Base-by-base conservation (phyloP, 2,797 vertebrate genomes). In the Sebastes steindachneri region DNA sequence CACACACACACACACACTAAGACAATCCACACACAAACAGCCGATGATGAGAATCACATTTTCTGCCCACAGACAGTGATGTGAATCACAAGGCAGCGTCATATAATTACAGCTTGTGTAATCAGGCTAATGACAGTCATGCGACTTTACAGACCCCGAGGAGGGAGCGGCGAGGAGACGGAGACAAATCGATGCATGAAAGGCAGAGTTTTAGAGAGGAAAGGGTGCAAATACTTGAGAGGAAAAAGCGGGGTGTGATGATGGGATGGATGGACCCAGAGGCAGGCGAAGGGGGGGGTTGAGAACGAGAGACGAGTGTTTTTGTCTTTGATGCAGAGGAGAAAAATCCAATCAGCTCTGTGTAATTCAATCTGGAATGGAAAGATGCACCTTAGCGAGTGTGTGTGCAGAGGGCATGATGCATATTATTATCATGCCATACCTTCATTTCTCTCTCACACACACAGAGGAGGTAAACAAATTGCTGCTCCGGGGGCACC, bases 311-410 rank as follows among this genome's bases (percentile, higher is more conserved):
- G 71, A 73, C 35, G 45, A 86, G 82, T 75, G 83, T 90, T 92
- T 93, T 89, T 92, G 84, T 92, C 81, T 89, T 85, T 87, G 85
- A 91, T 87, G 88, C 83, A 84, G 75, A 86, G 80, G 83, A 91
- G 84, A 89, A 90, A 94, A 95, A 94, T 93, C 90, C 89, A 95
- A 95, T 95, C 94, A 93, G 85, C 79, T 63, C 60, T 68, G 82
- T 85, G 89, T 90, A 95, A 94, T 95, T 93, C 90, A 93, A 93
- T 93, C 90, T 89, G 82, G 76, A 89, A 90, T 82, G 86, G 88
- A 88, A 84, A 92, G 86, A 88, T 85, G 88, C 80, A 82, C 80
- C 86, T 92, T 81, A 66, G 76, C 37, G 19, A 41, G 72, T 80
- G 72, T 67, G 74, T 68, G 85, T 37, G 76, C 45, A 69, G 73